Evolutionary conservation across 2,113 vertebrate species (phyloP), one percentile per base, ranked within the genome.

Genomic region (Rhinopomastus cyanomelas): DNA sequence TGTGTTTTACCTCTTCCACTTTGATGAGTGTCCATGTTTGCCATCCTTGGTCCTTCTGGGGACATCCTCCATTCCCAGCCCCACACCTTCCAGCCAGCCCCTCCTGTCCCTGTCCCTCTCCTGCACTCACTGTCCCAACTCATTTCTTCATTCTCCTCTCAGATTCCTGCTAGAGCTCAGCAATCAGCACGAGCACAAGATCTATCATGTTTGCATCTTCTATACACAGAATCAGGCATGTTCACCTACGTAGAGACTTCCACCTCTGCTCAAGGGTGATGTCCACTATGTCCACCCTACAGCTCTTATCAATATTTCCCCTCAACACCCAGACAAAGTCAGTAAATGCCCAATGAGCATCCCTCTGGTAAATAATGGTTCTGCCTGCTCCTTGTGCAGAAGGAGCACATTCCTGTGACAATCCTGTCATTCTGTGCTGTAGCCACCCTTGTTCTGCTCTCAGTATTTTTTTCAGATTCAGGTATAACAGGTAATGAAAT

Each of bases 41-140:
- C 57, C 13, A 12, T 5, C 59, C 27, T 25, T 26, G 16, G 19
- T 23, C 37, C 23, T 26, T 55, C 27, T 2, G 1, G 44, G 11
- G 17, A 19, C 4, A 10, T 49, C 13, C 12, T 30, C 30, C 14
- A 16, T 51, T 55, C 34, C 68, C 56, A 65, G 46, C 23, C 8
- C 77, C 25, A 9, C 0, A 0, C 4, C n/a, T n/a, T n/a, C n/a
- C 11, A 20, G 30, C 71, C 73, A 15, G 30, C 13, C 19, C 36
- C 26, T 68, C 42, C 34, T 32, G 34, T 20, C 32, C 55, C 2
- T 0, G 6, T 15, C 15, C 39, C 39, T 5, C 11, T 44, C 78
- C 81, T 18, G 16, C 57, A 14, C 37, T 49, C 37, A 7, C 51
- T 30, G 17, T 12, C 34, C 22, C 2, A 1, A 48, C 51, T n/a